Evolutionary conservation across 2,797 vertebrate species (phyloP).

Genomic region (Pagetopsis macropterus): DNA sequence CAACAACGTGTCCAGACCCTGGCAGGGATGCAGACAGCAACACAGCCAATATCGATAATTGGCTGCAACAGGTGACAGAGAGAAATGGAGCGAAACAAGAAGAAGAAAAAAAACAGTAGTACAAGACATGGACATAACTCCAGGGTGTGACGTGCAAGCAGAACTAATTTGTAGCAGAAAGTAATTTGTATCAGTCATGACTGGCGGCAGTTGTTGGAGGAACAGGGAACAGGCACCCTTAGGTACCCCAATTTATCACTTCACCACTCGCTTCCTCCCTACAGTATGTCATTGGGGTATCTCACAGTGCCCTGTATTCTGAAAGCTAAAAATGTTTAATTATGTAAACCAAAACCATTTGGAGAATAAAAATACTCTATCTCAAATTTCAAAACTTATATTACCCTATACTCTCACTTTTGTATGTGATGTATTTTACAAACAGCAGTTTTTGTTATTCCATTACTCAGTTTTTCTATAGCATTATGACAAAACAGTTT

Average conservation of each 20-base stretch:
- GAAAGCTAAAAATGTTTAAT: neutral
- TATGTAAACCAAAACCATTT: slow-evolving; percentile 11
- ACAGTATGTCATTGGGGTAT: slow-evolving; percentile 28
- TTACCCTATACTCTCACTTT: no score
- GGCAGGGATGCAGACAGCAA: slow-evolving; percentile 64
- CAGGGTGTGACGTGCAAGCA: slow-evolving; percentile 69
- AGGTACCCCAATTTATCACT: slow-evolving; percentile 75
- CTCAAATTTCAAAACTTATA: no score
- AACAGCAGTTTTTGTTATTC: neutral
- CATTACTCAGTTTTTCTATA: neutral
- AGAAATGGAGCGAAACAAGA: slow-evolving; percentile 64
- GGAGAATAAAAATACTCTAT: neutral
- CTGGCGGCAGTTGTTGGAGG: slow-evolving; percentile 70
- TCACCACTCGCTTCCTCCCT: slow-evolving; percentile 37
- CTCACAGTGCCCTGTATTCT: slow-evolving; percentile 28
- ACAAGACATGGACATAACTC: slow-evolving; percentile 73
- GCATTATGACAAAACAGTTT: no score
- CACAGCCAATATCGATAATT: slow-evolving; percentile 74
- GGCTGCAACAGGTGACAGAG: slow-evolving; percentile 75
- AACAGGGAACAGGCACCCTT: slow-evolving; percentile 64
- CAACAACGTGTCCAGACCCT: slow-evolving; percentile 58
- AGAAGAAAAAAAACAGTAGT: slow-evolving; percentile 27
- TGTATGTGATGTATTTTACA: neutral
- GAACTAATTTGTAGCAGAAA: slow-evolving; percentile 78
- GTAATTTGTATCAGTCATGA: slow-evolving; percentile 80